Conservation (phyloP, 1,140 invertebrate species). For the Zaprionus kolodkinae region DNA sequence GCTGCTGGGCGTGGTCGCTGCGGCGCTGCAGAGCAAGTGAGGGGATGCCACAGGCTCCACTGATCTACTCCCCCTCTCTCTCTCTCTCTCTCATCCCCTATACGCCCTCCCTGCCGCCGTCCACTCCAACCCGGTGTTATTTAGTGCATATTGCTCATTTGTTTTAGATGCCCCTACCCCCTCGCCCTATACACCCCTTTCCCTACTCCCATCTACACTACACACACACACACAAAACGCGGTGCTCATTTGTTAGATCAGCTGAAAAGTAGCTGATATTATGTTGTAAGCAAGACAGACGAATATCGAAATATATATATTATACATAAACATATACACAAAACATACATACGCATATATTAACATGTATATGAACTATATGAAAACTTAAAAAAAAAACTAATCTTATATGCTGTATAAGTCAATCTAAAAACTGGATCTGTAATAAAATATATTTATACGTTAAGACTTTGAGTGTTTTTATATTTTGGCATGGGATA, state of each 20-base stretch:
- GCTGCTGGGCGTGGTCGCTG: slow-evolving; percentile 58
- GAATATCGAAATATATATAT: slow-evolving; percentile 64
- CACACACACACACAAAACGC: slow-evolving; percentile 10
- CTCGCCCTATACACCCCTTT: background rate
- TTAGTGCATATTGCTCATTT: slow-evolving; percentile 66
- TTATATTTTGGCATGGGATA: too few species aligned
- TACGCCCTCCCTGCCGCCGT: background rate
- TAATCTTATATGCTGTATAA: slow-evolving; percentile 63
- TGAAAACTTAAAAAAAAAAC: slow-evolving; percentile 12
- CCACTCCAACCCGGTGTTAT: slow-evolving; percentile 61
- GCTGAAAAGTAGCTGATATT: slow-evolving; percentile 37
- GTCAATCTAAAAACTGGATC: slow-evolving; percentile 35
- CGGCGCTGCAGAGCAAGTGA: slow-evolving; percentile 57
- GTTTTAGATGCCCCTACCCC: slow-evolving; percentile 37
- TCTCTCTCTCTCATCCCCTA: background rate
- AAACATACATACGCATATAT: slow-evolving; percentile 36
- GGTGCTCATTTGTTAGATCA: slow-evolving; percentile 44
- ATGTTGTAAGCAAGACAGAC: slow-evolving; percentile 52
- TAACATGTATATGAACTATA: slow-evolving; percentile 27
- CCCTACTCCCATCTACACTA: background rate
- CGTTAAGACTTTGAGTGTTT: background rate
- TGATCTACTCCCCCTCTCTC: background rate
- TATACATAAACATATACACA: slow-evolving; percentile 19
- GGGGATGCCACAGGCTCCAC: background rate
- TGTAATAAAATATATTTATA: slow-evolving; percentile 46